Conservation (phyloP, 2,113 vertebrate species). For the Phycodurus eques region DNA sequence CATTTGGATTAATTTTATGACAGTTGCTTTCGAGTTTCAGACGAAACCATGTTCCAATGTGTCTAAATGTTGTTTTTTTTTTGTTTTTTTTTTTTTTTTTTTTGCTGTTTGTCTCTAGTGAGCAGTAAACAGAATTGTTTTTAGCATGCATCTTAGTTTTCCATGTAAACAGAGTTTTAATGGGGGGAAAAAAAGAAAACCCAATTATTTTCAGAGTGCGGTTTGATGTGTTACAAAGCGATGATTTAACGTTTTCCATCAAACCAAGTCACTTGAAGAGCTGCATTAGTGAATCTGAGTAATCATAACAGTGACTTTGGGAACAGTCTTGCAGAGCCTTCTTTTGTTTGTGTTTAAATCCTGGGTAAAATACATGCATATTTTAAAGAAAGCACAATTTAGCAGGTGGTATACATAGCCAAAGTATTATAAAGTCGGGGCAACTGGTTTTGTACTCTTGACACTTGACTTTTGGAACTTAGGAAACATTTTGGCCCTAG, state of each 20-base stretch:
- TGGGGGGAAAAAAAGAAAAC: background rate
- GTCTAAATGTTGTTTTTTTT: background rate
- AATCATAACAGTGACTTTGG: background rate
- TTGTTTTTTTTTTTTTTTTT: background rate
- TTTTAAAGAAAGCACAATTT: background rate
- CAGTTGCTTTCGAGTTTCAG: background rate
- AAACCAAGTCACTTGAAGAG: background rate
- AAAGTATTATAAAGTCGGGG: background rate
- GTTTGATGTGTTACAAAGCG: background rate
- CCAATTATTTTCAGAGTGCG: background rate
- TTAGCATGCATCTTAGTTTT: constrained; percentile 1
- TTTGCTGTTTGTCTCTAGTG: background rate
- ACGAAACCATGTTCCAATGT: background rate
- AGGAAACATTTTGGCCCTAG: background rate
- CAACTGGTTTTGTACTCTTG: background rate
- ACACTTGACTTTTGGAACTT: background rate
- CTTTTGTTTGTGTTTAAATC: background rate
- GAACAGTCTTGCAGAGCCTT: background rate
- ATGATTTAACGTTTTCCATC: constrained; percentile 3
- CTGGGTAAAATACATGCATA: background rate
- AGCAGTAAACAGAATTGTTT: background rate
- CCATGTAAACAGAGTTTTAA: background rate
- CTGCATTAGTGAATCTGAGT: background rate
- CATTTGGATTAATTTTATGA: background rate
- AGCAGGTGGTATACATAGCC: background rate